Evolutionary conservation across 2,113 vertebrate species (phyloP), one percentile per base, ranked within the genome.

Genomic region (Saimiri boliviensis): DNA sequence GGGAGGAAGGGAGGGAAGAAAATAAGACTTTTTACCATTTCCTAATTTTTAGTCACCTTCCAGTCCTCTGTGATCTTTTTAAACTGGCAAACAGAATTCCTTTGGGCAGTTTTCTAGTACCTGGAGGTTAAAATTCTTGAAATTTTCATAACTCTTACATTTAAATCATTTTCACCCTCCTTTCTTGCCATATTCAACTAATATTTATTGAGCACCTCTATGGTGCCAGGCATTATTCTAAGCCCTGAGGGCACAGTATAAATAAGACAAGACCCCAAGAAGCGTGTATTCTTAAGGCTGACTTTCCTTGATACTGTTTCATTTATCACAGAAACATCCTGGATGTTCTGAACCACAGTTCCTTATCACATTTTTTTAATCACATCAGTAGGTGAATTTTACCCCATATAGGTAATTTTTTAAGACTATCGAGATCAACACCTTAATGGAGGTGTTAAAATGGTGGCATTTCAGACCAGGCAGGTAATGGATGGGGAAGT

Each of bases 91-190:
- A 52, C 32, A 25, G 30, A 60, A 37, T 87, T 3, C 30, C 30
- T 95, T 86, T 52, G 56, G 40, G 58, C 58, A 82, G n/a, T 81
- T 70, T 90, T 90, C 74, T 66, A 70, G n/a, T 63, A 76, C 40
- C 47, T 70, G 30, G 30, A 93, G 12, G 68, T 83, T 80, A 92
- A 88, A 88, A 83, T 88, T 95, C 40, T 83, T 91, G 49, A 91
- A 52, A 79, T 73, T 77, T 47, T 71, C 37, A 10, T 14, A 95
- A 71, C 25, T 42, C 30, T 60, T 40, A 37, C 3, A n/a, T 73
- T 94, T 81, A 49, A 92, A 30, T 89, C 25, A 89, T 74, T 89
- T 77, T 83, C 20, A 42, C 11, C 60, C 17, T 21, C 8, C 37
- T 91, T 58, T 45, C 5, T 89, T 70, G 45, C 63, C 76, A 74